Percentiles rank a stretch among this genome's conserved stretches.
Evolutionary conservation across 2,888 invertebrate species (phyloP).

Genomic region (Thera obeliscata): DNA sequence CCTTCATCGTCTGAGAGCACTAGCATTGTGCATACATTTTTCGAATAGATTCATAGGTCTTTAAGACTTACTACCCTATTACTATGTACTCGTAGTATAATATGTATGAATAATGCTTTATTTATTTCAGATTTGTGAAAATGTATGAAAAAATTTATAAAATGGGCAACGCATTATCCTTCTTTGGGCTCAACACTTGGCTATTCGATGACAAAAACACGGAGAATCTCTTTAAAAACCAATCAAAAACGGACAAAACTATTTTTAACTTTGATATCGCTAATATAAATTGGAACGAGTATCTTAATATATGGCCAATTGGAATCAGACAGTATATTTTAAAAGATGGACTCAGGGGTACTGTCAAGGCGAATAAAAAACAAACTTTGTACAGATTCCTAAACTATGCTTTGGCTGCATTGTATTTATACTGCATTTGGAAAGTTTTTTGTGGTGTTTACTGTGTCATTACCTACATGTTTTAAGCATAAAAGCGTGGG

Average conservation of each 20-base stretch:
- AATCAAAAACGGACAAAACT: conserved; percentile 35
- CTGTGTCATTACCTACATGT: not conserved
- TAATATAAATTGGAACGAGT: conserved; percentile 30
- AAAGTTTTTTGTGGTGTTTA: not conserved
- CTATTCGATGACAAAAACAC: conserved; percentile 30
- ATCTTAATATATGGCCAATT: conserved; percentile 19
- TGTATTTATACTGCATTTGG: conserved; percentile 27
- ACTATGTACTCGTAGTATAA: no score
- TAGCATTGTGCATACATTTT: no score
- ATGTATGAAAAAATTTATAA: conserved; percentile 35
- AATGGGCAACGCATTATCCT: conserved; percentile 14
- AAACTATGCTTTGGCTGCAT: conserved; percentile 19
- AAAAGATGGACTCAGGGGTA: conserved; percentile 34
- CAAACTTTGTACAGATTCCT: conserved; percentile 17
- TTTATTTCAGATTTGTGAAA: conserved; percentile 36
- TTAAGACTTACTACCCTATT: no score
- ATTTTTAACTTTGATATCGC: conserved; percentile 41
- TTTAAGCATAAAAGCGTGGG: not conserved
- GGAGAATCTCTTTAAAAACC: conserved; percentile 14
- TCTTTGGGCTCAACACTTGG: conserved; percentile 30
- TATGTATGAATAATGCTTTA: not conserved
- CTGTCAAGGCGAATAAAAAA: conserved; percentile 15
- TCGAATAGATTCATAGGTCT: no score
- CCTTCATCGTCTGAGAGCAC: no score
- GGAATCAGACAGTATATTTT: conserved; percentile 34